Conservation (phyloP, 2,113 vertebrate genomes). For the Clarias batrachus region DNA sequence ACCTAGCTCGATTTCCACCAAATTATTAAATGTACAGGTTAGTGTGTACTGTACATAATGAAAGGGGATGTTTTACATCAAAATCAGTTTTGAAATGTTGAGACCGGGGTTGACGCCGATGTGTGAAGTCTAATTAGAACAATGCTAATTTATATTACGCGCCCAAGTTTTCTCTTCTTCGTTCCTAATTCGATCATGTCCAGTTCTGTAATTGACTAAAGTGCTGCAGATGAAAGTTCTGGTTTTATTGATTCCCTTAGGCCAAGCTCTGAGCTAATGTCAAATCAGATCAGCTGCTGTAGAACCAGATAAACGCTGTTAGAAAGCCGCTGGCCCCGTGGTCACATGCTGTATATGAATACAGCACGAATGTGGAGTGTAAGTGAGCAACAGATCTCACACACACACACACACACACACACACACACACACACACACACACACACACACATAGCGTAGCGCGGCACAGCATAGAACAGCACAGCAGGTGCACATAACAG, state of each 20-base stretch:
- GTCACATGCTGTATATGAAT: not conserved
- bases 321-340: not conserved
- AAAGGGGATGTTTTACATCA: not conserved
- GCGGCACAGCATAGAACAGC: not conserved
- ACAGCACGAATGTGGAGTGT: not conserved
- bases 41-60: not conserved
- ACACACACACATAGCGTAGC: not conserved
- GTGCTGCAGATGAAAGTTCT: not conserved
- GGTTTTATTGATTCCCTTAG: not conserved
- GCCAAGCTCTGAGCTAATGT: not conserved
- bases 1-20: not conserved
- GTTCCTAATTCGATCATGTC: not conserved
- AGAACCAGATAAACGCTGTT: not conserved
- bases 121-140: not conserved
- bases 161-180: not conserved
- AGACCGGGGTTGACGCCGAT: not conserved
- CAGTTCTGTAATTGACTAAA: not conserved
- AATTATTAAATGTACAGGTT: not conserved
- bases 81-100: not conserved
- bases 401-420: not conserved
- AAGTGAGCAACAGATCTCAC: not conserved
- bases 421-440: conserved; percentile 7
- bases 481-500: conserved; percentile 14
- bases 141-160: not conserved
- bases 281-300: not conserved